Evolutionary conservation across 2,113 vertebrate genomes (phyloP).

Genomic region (Protomyctophum bolini): DNA sequence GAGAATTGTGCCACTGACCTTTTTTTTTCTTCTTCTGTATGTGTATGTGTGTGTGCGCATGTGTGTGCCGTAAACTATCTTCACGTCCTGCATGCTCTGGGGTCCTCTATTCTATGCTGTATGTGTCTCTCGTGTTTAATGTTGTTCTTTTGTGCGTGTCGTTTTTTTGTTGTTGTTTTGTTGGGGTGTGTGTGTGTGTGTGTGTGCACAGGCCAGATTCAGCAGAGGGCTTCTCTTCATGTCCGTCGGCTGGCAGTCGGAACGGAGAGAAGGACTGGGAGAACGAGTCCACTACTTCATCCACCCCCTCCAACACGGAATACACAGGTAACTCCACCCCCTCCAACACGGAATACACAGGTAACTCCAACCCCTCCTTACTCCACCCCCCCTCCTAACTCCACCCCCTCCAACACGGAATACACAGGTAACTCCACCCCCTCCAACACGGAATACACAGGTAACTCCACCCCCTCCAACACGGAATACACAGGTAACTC

Average conservation of each 20-base stretch:
- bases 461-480: constrained; percentile 88
- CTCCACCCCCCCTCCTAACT: constrained; percentile 77
- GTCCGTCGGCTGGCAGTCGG: constrained; percentile 86
- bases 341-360: constrained; percentile 92
- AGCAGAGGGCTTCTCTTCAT: constrained; percentile 90
- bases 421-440: constrained; percentile 86
- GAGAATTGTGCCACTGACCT: constrained; percentile 53
- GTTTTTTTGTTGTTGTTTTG: neutral
- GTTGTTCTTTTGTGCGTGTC: neutral
- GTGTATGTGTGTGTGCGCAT: constrained; percentile 31
- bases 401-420: constrained; percentile 93
- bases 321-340: constrained; percentile 87
- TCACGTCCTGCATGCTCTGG: neutral
- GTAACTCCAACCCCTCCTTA: constrained; percentile 33
- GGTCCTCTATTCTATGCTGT: neutral
- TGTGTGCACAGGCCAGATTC: constrained; percentile 88
- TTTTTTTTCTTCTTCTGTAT: neutral
- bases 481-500: constrained; percentile 83
- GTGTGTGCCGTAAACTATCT: constrained; percentile 25
- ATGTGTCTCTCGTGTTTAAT: neutral
- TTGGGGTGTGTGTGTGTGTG: constrained; percentile 10
- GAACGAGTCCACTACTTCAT: constrained; percentile 94
- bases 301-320: constrained; percentile 93
- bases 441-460: constrained; percentile 87
- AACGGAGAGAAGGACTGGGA: constrained; percentile 98